Evolutionary conservation across 2,888 invertebrate species (phyloP).

Genomic region (Ochropleura leucogaster): DNA sequence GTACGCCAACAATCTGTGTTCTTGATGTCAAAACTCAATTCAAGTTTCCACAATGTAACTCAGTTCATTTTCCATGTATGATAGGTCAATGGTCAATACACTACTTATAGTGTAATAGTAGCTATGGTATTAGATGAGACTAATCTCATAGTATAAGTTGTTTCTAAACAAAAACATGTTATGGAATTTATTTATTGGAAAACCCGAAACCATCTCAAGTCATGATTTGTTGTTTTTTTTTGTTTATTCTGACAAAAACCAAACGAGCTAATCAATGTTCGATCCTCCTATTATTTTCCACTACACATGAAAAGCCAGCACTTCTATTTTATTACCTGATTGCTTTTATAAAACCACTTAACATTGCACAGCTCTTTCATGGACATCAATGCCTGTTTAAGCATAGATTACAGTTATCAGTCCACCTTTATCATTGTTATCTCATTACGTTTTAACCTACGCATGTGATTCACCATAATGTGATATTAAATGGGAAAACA

Average conservation of each 20-base stretch:
- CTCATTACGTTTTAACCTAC: conserved; percentile 42
- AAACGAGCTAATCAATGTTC: neutral
- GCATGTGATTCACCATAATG: conserved; percentile 57
- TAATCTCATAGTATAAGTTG: neutral
- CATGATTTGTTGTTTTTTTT: neutral
- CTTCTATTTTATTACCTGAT: conserved; percentile 48
- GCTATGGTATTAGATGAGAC: no score
- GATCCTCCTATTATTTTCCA: conserved; percentile 20
- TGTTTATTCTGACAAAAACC: neutral
- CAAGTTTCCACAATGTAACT: neutral
- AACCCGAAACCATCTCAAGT: neutral
- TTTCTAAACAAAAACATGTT: neutral
- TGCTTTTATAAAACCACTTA: conserved; percentile 50
- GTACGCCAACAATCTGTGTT: neutral
- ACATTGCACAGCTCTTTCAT: conserved; percentile 47
- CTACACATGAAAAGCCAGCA: conserved; percentile 13
- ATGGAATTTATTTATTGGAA: neutral
- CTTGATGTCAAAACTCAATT: neutral
- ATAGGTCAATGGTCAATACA: neutral
- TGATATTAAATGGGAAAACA: conserved; percentile 46
- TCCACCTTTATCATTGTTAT: conserved; percentile 57
- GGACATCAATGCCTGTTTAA: conserved; percentile 47
- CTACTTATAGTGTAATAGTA: neutral
- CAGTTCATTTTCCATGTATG: neutral
- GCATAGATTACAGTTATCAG: conserved; percentile 64